Conservation (phyloP, 2,888 invertebrate species). For the Synanthedon vespiformis region DNA sequence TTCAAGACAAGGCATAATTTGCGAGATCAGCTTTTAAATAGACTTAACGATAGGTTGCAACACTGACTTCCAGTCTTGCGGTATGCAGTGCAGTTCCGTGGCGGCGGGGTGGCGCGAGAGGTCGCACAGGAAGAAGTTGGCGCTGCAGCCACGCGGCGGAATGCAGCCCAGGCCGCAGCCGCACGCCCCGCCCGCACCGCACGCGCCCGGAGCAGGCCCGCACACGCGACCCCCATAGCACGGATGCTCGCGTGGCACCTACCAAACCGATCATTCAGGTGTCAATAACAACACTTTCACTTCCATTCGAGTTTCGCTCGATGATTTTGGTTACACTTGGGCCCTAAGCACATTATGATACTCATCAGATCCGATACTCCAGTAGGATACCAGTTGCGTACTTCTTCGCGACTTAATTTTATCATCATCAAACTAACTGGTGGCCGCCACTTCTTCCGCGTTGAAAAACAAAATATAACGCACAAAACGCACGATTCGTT, state of each 20-base stretch:
- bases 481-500: no score
- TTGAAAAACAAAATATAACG: no score
- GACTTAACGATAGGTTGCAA: background rate
- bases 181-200: constrained; percentile 71
- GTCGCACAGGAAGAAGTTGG: constrained; percentile 78
- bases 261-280: constrained; percentile 3
- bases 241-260: constrained; percentile 66
- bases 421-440: no score
- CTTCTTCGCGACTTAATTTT: no score
- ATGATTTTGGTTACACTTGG: no score
- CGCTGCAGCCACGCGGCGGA: constrained; percentile 70
- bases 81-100: constrained; percentile 30
- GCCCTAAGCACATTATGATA: no score
- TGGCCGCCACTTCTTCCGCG: no score
- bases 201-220: constrained; percentile 21
- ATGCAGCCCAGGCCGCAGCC: constrained; percentile 80
- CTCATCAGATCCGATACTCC: no score
- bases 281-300: background rate
- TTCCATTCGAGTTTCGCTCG: background rate
- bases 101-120: constrained; percentile 41
- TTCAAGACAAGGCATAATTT: no score
- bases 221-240: constrained; percentile 39
- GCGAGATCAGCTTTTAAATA: no score
- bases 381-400: no score
- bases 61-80: constrained; percentile 43